Evolutionary conservation across 2,888 invertebrate species (phyloP).

Genomic region (Gibbula magus): DNA sequence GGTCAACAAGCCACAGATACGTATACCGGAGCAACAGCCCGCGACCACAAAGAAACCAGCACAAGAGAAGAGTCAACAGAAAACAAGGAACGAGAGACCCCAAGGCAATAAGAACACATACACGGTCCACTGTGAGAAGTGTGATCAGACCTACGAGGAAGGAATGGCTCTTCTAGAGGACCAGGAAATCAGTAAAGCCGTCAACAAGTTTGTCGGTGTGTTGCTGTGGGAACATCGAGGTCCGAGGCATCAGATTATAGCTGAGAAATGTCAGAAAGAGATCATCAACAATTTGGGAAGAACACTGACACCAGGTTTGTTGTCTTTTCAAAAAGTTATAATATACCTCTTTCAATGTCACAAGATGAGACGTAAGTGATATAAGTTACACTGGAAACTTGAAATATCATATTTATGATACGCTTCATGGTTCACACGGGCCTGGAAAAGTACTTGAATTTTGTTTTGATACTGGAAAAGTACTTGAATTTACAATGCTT

Average conservation of each 20-base stretch:
- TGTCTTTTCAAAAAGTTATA: neutral
- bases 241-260: slow-evolving; percentile 24
- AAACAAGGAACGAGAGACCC: neutral
- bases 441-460: too few relatives aligned
- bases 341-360: neutral
- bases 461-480: too few relatives aligned
- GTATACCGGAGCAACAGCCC: neutral
- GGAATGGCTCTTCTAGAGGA: neutral
- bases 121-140: slow-evolving; percentile 23
- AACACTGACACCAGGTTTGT: slow-evolving; percentile 34
- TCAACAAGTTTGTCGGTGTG: slow-evolving; percentile 23
- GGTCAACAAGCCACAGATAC: neutral
- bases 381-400: too few relatives aligned
- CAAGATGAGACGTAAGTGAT: too few relatives aligned
- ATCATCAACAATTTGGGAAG: slow-evolving; percentile 29
- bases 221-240: slow-evolving; percentile 27
- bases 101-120: neutral
- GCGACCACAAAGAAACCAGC: neutral
- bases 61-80: neutral
- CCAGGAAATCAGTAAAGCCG: neutral
- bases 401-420: too few relatives aligned
- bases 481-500: too few relatives aligned
- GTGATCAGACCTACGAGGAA: slow-evolving; percentile 17
- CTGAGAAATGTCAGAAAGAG: slow-evolving; percentile 15
- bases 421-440: too few relatives aligned